Evolutionary conservation across 2,797 vertebrate genomes (phyloP), one percentile per base, ranked within the genome.

Genomic region (Micromesistius poutassou): DNA sequence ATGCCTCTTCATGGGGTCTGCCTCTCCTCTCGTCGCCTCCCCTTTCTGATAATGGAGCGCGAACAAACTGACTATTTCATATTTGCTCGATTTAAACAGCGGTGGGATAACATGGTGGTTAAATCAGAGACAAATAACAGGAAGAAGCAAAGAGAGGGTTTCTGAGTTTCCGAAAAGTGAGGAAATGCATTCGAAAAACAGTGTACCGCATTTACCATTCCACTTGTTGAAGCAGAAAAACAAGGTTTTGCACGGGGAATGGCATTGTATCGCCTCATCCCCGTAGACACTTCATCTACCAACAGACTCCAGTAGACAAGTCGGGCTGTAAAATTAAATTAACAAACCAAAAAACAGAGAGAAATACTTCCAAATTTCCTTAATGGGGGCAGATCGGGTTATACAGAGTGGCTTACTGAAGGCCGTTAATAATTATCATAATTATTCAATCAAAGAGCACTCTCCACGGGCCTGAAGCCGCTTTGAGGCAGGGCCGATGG

Each of bases 401-500:
- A 8, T 62, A 25, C n/a, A 62, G 22, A 62, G 55, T 25, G 55
- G 55, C 55, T 62, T 7, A 42, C 40, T 50, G 42, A 19, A 19
- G 5, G 14, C 14, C 19, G n/a, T n/a, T 62, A 62, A 62, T 62
- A 62, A 62, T 62, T n/a, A 62, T 25, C 8, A 62, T 62, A n/a
- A 62, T 62, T 62, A 5, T 62, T 62, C 68, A 42, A 70, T 78
- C 78, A 75, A 80, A 7, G 35, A 25, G 9, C 62, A 30, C 46
- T 62, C n/a, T 83, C 74, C 76, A 22, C 31, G 50, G 75, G 40
- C 50, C 70, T 78, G 77, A 80, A 74, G 36, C 22, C 66, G 75
- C 19, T 16, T 13, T 46, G 42, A 46, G 16, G 42, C 42, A 14
- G 80, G 70, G 6, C 13, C 62, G 81, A 89, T 77, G 81, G 82